A percentile compares a stretch with the other conserved stretches of the same genome.
Conservation (phyloP, 2,113 vertebrate species). For the Mustela lutreola region DNA sequence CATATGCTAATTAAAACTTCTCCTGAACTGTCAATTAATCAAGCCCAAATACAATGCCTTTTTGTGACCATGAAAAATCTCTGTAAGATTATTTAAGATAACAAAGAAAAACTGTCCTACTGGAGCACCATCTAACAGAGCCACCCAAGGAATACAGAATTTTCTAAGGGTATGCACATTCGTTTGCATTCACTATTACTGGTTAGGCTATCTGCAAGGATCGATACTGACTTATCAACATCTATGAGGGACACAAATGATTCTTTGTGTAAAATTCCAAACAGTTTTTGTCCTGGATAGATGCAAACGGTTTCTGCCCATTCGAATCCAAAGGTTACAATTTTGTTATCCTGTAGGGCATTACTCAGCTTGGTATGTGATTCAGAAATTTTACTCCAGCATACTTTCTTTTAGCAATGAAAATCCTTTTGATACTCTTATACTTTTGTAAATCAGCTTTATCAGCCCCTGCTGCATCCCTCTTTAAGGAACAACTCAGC, state of each 20-base stretch:
- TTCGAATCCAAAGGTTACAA: not conserved
- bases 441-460: not conserved
- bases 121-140: not conserved
- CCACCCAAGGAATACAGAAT: not conserved
- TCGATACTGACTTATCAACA: not conserved
- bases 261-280: conserved; percentile 50
- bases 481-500: conserved; percentile 30
- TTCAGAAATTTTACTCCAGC: conserved; percentile 22
- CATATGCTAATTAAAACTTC: conserved; percentile 42
- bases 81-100: not conserved
- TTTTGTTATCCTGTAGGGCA: not conserved
- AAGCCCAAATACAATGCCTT: conserved; percentile 1
- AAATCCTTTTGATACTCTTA: not conserved
- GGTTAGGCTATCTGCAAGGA: not conserved
- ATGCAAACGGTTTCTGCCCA: not conserved
- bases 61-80: conserved; percentile 9
- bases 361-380: not conserved
- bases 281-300: not conserved
- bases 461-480: not conserved
- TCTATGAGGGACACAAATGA: not conserved
- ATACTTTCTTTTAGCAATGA: conserved; percentile 12
- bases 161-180: not conserved
- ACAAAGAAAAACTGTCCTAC: not conserved
- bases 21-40: not conserved
- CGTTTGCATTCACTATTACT: not conserved